phyloP scores from a whole-genome alignment of 2,113 vertebrate genomes.

The Oryzias melastigma region DNA sequence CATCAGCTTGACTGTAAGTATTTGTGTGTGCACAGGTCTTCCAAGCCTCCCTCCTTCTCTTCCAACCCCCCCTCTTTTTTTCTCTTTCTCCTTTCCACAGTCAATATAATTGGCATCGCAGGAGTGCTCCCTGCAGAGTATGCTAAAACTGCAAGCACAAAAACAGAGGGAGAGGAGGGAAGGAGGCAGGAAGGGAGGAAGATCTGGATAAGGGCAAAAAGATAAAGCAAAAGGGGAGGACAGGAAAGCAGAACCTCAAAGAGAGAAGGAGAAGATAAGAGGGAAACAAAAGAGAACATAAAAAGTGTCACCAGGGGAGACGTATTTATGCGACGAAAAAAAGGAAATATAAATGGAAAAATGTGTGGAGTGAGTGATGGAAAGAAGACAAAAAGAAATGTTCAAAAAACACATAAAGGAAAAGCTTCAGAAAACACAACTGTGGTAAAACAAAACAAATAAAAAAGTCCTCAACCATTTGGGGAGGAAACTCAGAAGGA shows the following conservation, averaged over 20 bases:
- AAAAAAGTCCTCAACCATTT: constrained; percentile 1
- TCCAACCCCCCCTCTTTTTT: constrained; percentile 14
- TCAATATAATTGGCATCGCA: constrained; percentile 80
- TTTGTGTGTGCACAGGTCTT: constrained; percentile 48
- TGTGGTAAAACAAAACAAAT: background rate
- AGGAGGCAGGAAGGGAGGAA: constrained; percentile 39
- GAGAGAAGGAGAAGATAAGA: constrained; percentile 21
- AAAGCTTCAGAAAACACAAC: background rate
- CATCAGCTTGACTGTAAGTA: constrained; percentile 40
- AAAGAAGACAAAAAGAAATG: constrained; percentile 3
- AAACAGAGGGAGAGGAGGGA: constrained; percentile 50
- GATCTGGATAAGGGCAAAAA: constrained; percentile 44
- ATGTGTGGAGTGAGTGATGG: background rate
- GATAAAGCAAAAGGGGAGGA: constrained; percentile 35
- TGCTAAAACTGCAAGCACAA: constrained; percentile 72
- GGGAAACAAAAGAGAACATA: constrained; percentile 9
- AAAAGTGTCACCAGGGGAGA: constrained; percentile 36
- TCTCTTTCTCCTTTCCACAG: constrained; percentile 66
- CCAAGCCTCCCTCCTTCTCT: constrained; percentile 21
- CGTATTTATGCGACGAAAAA: constrained; percentile 15
- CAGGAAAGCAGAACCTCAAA: constrained; percentile 22
- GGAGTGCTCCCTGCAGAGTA: constrained; percentile 76
- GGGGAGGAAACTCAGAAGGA: background rate
- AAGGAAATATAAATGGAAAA: constrained; percentile 2
- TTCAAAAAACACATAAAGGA: background rate